Evolutionary conservation across 2,797 vertebrate genomes (phyloP), one percentile per base, ranked within the genome.

Genomic region (Enteromius anoplus): DNA sequence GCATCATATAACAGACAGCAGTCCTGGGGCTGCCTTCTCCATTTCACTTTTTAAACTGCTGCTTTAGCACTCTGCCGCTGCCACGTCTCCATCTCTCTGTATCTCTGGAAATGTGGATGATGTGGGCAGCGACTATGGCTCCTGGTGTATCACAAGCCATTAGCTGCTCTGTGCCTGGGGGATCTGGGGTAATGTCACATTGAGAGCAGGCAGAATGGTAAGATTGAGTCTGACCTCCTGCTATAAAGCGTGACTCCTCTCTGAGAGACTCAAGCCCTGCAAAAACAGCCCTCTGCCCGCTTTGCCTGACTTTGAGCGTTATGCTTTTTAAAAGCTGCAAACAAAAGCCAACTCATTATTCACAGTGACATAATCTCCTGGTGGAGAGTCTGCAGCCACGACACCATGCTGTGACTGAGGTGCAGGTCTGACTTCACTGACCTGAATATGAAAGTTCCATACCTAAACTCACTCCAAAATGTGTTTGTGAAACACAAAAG

Each of bases 141-240:
- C 60, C 34, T 60, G 69, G 66, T 78, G 87, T 83, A 84, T 89
- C 79, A 73, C 86, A 84, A 85, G 78, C 85, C 80, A 88, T 88
- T 85, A 87, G 79, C 51, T 77, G 75, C 81, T 84, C 51, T 65
- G 45, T n/a, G 72, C 86, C 84, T 68, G 78, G n/a, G 83, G 81
- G 85, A 85, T 76, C 78, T 70, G 58, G 64, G 70, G 79, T 89
- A 87, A 88, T 85, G 87, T 89, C 87, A 87, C 81, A 84, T 83
- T 71, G 78, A 87, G 87, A 85, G 81, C 51, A 76, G 78, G 71
- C 83, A 69, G 83, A 85, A 84, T 69, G 81, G 78, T 55, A 80
- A 85, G 85, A 87, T 85, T 86, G 86, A 84, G 81, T 80, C 81
- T 87, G 88, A 89, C 86, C 86, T 87, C 78, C 86, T 70, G 85